Evolutionary conservation across 2,888 invertebrate species (phyloP).

Genomic region (Litoditis marina): DNA sequence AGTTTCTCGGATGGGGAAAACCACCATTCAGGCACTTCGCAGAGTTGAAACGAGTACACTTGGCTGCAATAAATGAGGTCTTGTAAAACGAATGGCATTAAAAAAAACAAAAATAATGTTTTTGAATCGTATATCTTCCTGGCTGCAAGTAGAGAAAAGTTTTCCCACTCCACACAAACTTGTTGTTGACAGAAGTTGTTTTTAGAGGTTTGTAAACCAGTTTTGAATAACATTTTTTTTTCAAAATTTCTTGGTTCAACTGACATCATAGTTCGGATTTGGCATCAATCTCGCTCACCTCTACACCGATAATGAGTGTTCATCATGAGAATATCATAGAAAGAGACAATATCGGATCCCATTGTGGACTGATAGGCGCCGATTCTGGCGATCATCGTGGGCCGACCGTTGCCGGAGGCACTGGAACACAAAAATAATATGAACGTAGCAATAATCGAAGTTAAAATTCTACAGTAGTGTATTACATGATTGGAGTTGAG

Average conservation of each 20-base stretch:
- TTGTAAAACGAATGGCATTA: too few species aligned
- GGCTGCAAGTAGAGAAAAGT: background rate
- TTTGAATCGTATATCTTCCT: too few species aligned
- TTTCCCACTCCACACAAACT: background rate
- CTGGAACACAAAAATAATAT: too few species aligned
- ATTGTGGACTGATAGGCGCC: background rate
- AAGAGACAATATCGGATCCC: background rate
- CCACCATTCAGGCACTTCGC: conserved; percentile 48
- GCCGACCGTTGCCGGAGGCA: conserved; percentile 10
- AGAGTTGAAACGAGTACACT: conserved; percentile 20
- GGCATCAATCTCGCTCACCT: background rate
- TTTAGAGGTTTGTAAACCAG: too few species aligned
- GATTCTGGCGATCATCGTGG: conserved; percentile 8
- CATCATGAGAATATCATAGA: conserved; percentile 10
- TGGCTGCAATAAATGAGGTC: conserved; percentile 7
- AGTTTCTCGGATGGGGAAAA: conserved; percentile 43
- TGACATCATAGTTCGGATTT: background rate
- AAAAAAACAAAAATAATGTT: too few species aligned
- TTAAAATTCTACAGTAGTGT: too few species aligned
- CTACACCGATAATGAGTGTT: conserved; percentile 6
- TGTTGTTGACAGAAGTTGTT: too few species aligned
- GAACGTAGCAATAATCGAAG: too few species aligned
- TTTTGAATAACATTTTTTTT: too few species aligned
- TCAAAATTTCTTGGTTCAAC: too few species aligned
- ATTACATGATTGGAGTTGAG: too few species aligned